Base-by-base conservation (phyloP, 2,797 vertebrate species). In the Clarias pachynema region DNA sequence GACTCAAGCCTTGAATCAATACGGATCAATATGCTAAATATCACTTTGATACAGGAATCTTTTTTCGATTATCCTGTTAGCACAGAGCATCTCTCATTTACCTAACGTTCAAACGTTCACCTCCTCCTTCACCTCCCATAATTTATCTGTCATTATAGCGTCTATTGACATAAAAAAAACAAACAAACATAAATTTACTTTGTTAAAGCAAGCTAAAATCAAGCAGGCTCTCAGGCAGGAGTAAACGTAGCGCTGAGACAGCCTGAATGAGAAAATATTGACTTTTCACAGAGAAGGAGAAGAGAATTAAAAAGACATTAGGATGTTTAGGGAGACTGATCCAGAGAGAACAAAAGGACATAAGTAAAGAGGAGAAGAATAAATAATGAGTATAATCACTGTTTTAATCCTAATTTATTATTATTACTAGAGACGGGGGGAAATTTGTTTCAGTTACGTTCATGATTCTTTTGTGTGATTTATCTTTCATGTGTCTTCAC, bases 261-360 rank as follows among this genome's bases (percentile, higher is more conserved):
- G 69, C 37, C 37, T 24, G 5, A n/a, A 44, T 1, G 20, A n/a
- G 37, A n/a, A 74, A 74, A 26, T 53, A 74, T 74, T 18, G 72
- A 74, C 15, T 74, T 73, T 73, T 53, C n/a, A 16, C 24, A 74
- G 44, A 26, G 44, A 44, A 3, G n/a, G 44, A 53, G 72, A 53
- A 74, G 72, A 26, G 44, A 74, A 74, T 74, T 49, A 72, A 44
- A 72, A 72, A n/a, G 22, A 72, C n/a, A 72, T 72, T 44, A 49
- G n/a, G 22, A 53, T 53, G 72, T 53, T 49, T 29, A 26, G 14
- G 44, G n/a, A 53, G 24, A 29, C n/a, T 49, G 9, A 26, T 53
- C 34, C 24, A 4, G 40, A 49, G 70, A 73, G 37, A 14, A 24
- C 26, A 53, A 26, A 26, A 74, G 26, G n/a, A 74, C 72, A 1